Evolutionary conservation across 2,113 vertebrate genomes (phyloP).

Genomic region (Caracal caracal): DNA sequence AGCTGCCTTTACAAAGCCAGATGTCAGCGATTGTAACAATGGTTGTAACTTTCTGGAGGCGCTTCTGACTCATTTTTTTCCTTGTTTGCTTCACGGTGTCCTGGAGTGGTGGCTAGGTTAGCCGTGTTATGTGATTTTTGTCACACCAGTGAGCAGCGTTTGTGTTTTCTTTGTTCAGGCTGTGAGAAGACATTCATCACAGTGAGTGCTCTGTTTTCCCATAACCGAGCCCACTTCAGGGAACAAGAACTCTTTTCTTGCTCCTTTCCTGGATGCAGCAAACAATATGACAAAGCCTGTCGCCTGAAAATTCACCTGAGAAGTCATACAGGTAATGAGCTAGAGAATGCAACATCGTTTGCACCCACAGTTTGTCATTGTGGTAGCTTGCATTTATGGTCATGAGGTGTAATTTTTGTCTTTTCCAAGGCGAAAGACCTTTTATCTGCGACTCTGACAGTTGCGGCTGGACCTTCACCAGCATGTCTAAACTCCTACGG

Average conservation of each 20-base stretch:
- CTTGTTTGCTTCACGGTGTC: background rate
- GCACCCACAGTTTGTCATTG: rapidly evolving
- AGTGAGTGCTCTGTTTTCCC: slow-evolving; percentile 97
- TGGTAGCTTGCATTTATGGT: background rate
- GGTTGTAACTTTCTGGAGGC: background rate
- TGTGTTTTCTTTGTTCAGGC: slow-evolving; percentile 84
- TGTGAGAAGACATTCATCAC: slow-evolving; percentile 99
- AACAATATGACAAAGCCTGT: slow-evolving; percentile 98
- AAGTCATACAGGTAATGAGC: slow-evolving; percentile 93
- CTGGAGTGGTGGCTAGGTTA: rapidly evolving
- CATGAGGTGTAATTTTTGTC: background rate
- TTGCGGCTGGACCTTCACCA: slow-evolving; percentile 99
- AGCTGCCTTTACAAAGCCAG: background rate
- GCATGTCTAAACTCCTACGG: slow-evolving; percentile 98
- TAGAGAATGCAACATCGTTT: background rate
- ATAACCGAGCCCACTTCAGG: slow-evolving; percentile 96
- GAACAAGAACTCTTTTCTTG: slow-evolving; percentile 96
- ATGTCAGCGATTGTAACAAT: background rate
- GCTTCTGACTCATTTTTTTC: background rate
- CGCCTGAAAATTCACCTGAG: slow-evolving; percentile 97
- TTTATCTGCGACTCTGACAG: slow-evolving; percentile 97
- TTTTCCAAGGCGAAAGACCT: slow-evolving; percentile 93
- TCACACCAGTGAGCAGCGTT: background rate
- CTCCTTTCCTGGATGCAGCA: slow-evolving; percentile 96
- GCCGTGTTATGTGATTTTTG: background rate